Base-by-base conservation (phyloP, 2,888 invertebrate genomes). In the Eristalinus sepulchralis region DNA sequence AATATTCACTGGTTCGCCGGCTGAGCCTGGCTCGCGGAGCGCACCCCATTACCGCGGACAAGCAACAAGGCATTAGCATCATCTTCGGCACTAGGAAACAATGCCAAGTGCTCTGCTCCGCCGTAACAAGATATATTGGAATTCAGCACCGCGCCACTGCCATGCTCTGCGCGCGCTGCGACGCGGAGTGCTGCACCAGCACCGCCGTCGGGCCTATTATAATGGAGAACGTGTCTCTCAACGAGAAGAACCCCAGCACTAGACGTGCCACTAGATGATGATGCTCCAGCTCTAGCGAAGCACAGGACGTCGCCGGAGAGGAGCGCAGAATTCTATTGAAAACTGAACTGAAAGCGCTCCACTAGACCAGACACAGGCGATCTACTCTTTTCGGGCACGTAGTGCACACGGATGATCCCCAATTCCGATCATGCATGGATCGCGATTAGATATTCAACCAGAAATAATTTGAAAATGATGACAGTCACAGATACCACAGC, bases 381-480 rank as follows among this genome's bases (percentile, higher is more conserved):
- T 55, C 47, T 47, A 82, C 71, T 72, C 63, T 81, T 67, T 81
- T 85, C 60, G 78, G 55, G 78, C 86, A 86, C 83, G 83, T 82
- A 86, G 71, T 88, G 83, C 83, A 88, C 79, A 88, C 84, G 80
- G 66, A 80, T 88, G 85, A 88, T 85, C 85, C 88, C 70, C 86
- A 88, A 88, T 82, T 88, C 86, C 91, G 92, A 92, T 92, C 92
- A 92, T 92, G 92, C 92, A 92, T 92, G 92, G 91, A 91, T 92
- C 91, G 91, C 91, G 92, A 92, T 92, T 92, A 92, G 92, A 92
- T 92, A 92, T 92, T 92, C 92, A 91, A 92, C 92, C 91, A 92
- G 91, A 92, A 92, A 92, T 92, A 92, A 92, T 92, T 92, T 92
- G 92, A 92, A 92, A 92, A 92, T 92, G 92, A 92, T 92, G 92